Evolutionary conservation across 2,888 invertebrate species (phyloP).

Genomic region (Zhuqinia jingwanae): DNA sequence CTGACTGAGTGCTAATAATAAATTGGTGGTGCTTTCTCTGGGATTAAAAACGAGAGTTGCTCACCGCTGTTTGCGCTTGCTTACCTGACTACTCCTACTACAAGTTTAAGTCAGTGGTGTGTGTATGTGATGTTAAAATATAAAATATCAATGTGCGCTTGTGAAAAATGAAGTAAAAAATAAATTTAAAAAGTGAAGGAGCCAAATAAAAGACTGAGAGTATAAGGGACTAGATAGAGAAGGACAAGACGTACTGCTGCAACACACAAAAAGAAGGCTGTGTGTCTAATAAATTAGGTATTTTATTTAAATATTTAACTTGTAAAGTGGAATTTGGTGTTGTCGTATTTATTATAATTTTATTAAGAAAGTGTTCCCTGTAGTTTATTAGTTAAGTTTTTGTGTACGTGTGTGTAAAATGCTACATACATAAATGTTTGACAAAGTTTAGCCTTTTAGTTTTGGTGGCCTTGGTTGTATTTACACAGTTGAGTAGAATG

Average conservation of each 20-base stretch:
- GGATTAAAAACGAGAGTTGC: not conserved
- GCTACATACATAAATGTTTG: no score
- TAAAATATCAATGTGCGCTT: not conserved
- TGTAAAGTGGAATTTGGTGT: slow-evolving; percentile 36
- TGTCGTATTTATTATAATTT: no score
- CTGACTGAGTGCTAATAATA: not conserved
- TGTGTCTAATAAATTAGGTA: slow-evolving; percentile 44
- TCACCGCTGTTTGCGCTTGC: not conserved
- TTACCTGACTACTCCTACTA: not conserved
- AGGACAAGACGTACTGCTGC: no score
- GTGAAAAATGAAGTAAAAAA: not conserved
- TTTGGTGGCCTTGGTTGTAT: no score
- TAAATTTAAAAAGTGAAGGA: not conserved
- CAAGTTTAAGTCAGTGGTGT: not conserved
- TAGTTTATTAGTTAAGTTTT: slow-evolving; percentile 18
- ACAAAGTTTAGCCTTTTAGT: no score
- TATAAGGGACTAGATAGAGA: no score
- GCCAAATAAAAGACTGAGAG: no score
- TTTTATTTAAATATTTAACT: slow-evolving; percentile 37
- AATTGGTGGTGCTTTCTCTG: slow-evolving; percentile 12
- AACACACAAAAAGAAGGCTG: not conserved
- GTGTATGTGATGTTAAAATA: not conserved
- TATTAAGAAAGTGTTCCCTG: no score
- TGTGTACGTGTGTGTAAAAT: no score
- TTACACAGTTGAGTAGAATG: no score